Evolutionary conservation across 2,797 vertebrate species (phyloP).

Genomic region (Enteromius afrohamiltoni): DNA sequence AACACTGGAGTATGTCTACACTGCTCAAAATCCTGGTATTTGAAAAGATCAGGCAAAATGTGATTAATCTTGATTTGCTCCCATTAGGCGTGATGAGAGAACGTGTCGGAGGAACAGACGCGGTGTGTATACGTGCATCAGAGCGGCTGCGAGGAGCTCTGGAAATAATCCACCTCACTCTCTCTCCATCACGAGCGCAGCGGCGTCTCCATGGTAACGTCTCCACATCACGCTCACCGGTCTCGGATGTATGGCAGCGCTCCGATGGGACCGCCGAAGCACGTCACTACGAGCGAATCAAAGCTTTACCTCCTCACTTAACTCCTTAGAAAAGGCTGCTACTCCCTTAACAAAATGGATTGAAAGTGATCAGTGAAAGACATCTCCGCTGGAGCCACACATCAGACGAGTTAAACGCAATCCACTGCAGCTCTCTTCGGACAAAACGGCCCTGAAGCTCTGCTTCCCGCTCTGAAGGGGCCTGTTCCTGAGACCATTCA

Average conservation of each 20-base stretch:
- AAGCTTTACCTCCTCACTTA: slow-evolving; percentile 14
- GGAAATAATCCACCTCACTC: slow-evolving; percentile 58
- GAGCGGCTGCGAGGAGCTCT: slow-evolving; percentile 13
- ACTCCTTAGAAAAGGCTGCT: background rate
- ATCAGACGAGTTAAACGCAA: background rate
- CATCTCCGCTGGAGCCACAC: background rate
- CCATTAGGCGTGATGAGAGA: background rate
- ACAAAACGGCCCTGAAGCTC: background rate
- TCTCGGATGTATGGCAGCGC: slow-evolving; percentile 40
- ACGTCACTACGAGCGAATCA: slow-evolving; percentile 8
- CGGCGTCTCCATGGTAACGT: slow-evolving; percentile 66
- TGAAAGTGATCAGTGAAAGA: background rate
- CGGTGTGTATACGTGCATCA: slow-evolving; percentile 1
- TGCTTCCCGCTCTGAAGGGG: background rate
- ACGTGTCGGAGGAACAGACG: slow-evolving; percentile 17
- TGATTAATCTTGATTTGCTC: slow-evolving; percentile 18
- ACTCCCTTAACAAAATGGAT: background rate
- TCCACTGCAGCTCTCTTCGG: background rate
- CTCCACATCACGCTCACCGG: slow-evolving; percentile 28
- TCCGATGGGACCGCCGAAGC: slow-evolving; percentile 39
- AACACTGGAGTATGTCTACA: background rate
- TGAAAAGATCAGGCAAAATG: slow-evolving; percentile 3
- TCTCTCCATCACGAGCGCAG: slow-evolving; percentile 26
- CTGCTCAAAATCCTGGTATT: background rate
- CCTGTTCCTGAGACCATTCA: background rate